Evolutionary conservation across 2,797 vertebrate species (phyloP).

Genomic region (Hyperoplus immaculatus): DNA sequence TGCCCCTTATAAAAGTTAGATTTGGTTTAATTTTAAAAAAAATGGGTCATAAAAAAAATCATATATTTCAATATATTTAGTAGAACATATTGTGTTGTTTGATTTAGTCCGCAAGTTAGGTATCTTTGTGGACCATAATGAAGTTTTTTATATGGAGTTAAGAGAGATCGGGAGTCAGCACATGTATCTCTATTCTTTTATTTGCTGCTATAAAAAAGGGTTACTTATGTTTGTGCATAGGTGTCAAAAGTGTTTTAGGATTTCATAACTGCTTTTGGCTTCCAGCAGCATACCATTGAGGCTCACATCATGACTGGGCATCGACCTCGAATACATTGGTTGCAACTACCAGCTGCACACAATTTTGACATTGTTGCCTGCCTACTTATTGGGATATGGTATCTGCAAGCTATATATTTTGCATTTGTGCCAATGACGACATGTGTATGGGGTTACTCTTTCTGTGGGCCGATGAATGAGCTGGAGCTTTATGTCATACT

Average conservation of each 20-base stretch:
- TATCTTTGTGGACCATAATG: not conserved
- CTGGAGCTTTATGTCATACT: conserved; percentile 38
- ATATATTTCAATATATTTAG: not conserved
- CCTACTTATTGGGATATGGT: conserved; percentile 42
- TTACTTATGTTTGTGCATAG: conserved; percentile 2
- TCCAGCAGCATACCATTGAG: not conserved
- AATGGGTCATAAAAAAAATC: too few species aligned
- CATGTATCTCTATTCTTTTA: not conserved
- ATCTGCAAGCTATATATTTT: conserved; percentile 61
- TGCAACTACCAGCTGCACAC: conserved; percentile 54
- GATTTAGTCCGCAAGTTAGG: not conserved
- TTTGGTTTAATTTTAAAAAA: too few species aligned
- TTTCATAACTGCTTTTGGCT: not conserved
- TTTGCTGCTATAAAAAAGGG: not conserved
- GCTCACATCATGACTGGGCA: conserved; percentile 11
- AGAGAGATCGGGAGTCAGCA: not conserved
- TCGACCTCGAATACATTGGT: conserved; percentile 41
- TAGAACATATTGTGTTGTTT: not conserved
- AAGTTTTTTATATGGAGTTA: not conserved
- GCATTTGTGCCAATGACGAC: conserved; percentile 60
- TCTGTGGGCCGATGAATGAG: conserved; percentile 38
- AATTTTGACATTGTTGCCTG: conserved; percentile 29
- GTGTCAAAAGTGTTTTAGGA: not conserved
- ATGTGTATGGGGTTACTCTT: conserved; percentile 57
- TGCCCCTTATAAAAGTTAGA: not conserved